Evolutionary conservation across 2,113 vertebrate genomes (phyloP), one percentile per base, ranked within the genome.

Genomic region (Menura novaehollandiae): DNA sequence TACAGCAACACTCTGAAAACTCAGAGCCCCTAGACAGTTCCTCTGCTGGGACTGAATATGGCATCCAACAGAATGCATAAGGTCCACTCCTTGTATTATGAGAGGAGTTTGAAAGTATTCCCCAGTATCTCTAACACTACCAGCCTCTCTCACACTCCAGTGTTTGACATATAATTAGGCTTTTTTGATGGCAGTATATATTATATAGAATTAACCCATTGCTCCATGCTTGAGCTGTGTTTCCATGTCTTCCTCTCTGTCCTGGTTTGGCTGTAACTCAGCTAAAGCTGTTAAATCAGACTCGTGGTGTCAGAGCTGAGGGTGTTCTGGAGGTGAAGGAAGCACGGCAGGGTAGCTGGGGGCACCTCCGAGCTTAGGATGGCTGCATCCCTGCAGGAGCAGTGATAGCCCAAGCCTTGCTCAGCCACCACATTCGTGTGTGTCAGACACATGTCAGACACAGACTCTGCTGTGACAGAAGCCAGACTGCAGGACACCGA

Each of bases 401-500:
- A 68, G 53, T 2, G 13, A 60, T 11, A 49, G 32, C 7, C n/a
- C 4, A 3, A 44, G 44, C 21, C 24, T 85, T 91, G 16, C 32
- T 73, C 10, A 51, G n/a, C 24, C 14, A 28, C 21, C 1, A 3
- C 15, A n/a, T n/a, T n/a, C n/a, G n/a, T n/a, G n/a, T n/a, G n/a
- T n/a, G n/a, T n/a, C n/a, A n/a, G n/a, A n/a, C n/a, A n/a, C n/a
- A n/a, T n/a, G n/a, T n/a, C n/a, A n/a, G n/a, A n/a, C n/a, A n/a
- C n/a, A n/a, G n/a, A n/a, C n/a, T n/a, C n/a, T n/a, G n/a, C n/a
- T 73, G 62, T 41, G 49, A 41, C 41, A 76, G 83, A 94, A 83
- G 28, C 24, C 91, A 93, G 86, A 52, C 37, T 39, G 18, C 1
- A 1, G 83, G 44, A 37, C 41, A 49, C 18, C 0, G 0, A 56